Evolutionary conservation across 2,797 vertebrate genomes (phyloP).

Genomic region (Poecilia velifera): DNA sequence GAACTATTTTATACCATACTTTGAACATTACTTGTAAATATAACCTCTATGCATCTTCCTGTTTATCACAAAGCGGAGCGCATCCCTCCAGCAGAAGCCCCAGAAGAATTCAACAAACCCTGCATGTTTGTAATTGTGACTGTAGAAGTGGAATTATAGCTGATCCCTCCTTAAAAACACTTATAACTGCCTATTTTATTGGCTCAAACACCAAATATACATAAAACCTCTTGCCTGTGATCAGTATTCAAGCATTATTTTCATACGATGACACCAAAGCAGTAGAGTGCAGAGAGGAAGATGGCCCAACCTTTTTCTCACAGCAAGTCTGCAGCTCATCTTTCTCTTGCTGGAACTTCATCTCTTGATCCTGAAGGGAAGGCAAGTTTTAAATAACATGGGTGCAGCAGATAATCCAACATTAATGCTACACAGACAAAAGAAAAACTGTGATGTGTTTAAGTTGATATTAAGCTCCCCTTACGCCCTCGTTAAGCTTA

Average conservation of each 20-base stretch:
- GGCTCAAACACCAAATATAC: neutral
- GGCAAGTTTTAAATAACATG: constrained; percentile 12
- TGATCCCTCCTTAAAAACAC: neutral
- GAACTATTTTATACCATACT: constrained; percentile 4
- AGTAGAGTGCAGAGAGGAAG: neutral
- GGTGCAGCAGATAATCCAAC: neutral
- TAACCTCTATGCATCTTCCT: neutral
- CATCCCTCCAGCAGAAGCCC: neutral
- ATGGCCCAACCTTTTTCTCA: constrained; percentile 86
- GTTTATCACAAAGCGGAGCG: neutral
- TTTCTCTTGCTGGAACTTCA: constrained; percentile 85
- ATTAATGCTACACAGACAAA: neutral
- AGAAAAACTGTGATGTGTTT: neutral
- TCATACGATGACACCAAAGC: neutral
- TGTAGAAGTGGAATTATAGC: neutral
- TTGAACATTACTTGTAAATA: neutral
- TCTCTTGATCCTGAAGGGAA: constrained; percentile 86
- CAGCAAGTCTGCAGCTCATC: constrained; percentile 78
- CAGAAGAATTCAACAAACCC: neutral
- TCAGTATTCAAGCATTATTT: neutral
- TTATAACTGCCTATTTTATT: neutral
- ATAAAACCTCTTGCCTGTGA: neutral
- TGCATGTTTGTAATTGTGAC: neutral
- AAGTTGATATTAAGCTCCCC: neutral
- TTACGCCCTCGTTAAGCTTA: constrained; percentile 49